phyloP scores from a whole-genome alignment of 2,888 invertebrate species.

The Epinotia nisella region DNA sequence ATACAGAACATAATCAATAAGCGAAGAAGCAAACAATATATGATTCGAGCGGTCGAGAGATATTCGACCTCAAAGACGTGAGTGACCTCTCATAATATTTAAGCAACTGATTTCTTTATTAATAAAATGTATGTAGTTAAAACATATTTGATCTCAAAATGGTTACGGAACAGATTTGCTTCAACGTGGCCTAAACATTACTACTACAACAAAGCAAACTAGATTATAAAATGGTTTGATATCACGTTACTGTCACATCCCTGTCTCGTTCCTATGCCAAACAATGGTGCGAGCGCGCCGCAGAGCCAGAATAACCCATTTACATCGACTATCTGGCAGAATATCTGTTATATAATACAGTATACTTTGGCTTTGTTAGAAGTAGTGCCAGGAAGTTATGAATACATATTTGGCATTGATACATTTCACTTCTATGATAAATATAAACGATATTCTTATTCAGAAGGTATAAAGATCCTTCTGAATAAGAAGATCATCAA shows the following conservation, averaged over 20 bases:
- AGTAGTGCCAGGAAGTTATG: constrained; percentile 6
- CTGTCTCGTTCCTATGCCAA: constrained; percentile 30
- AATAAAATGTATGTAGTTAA: no score
- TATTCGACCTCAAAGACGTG: no score
- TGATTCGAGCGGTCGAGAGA: no score
- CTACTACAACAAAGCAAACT: constrained; percentile 8
- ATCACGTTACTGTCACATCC: constrained; percentile 22
- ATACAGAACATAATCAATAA: no score
- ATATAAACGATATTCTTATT: neutral
- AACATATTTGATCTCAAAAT: no score
- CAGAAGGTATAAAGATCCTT: neutral
- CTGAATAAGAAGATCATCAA: neutral
- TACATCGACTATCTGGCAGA: constrained; percentile 34
- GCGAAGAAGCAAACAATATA: no score
- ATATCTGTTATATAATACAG: constrained; percentile 28
- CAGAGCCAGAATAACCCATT: constrained; percentile 33
- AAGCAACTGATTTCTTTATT: no score
- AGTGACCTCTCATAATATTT: no score
- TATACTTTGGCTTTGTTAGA: constrained; percentile 6
- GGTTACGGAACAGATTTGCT: neutral
- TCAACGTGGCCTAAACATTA: neutral
- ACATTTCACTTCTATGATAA: neutral
- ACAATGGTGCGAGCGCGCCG: constrained; percentile 32
- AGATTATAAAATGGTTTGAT: constrained; percentile 29
- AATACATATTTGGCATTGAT: neutral